These are phyloP conservation scores for Cataglyphis rosenhaueri DNA, from an alignment of 2,888 invertebrate genomes.

Conservation along the genomic window DNA sequence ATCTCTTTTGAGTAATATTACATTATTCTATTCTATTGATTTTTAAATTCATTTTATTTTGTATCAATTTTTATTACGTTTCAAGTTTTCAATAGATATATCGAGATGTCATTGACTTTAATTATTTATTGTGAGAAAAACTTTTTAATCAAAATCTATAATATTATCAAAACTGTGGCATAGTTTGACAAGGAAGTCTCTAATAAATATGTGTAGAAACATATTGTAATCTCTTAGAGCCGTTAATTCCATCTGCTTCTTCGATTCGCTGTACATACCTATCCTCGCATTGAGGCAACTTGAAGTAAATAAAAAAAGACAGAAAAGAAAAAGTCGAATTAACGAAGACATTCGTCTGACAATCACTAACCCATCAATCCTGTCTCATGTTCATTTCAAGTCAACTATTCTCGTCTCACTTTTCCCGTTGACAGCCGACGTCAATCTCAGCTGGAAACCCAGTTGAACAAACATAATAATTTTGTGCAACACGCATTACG, in stretches of 20 bases:
- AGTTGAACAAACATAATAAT: conserved; percentile 29
- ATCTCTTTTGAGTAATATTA: neutral
- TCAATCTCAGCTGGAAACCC: neutral
- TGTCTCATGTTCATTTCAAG: conserved; percentile 6
- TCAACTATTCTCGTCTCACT: conserved; percentile 40
- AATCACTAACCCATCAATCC: conserved; percentile 11
- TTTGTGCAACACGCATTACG: neutral
- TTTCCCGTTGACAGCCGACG: conserved; percentile 17
- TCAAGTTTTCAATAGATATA: neutral
- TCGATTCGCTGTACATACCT: neutral
- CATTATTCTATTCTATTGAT: neutral
- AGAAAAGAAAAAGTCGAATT: conserved; percentile 11
- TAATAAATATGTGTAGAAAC: neutral
- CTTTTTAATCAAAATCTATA: neutral
- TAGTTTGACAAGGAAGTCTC: neutral
- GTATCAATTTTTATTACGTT: neutral
- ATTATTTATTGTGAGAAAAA: neutral
- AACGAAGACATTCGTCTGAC: conserved; percentile 20
- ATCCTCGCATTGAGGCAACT: neutral
- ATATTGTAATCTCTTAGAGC: neutral
- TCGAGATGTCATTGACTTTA: neutral
- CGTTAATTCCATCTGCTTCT: conserved; percentile 10
- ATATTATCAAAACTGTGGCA: neutral
- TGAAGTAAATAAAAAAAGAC: neutral
- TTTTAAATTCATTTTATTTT: neutral